A percentile compares a stretch with the other conserved stretches of the same genome.
Evolutionary conservation across 2,113 vertebrate species (phyloP).

Genomic region (Salvator merianae): DNA sequence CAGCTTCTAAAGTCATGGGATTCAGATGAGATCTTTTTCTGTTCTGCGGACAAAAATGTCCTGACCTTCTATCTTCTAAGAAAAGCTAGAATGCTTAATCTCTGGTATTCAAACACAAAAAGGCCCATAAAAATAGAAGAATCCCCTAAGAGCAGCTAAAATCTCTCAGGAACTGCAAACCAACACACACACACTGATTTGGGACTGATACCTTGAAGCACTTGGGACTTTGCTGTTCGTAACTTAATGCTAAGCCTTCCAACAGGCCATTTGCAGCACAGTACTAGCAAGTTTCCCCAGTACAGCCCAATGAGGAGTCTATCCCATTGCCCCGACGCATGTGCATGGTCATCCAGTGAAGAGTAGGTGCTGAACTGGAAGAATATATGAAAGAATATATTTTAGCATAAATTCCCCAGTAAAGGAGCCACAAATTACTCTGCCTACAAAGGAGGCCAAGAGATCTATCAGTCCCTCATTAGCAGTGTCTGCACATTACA

Average conservation of each 20-base stretch:
- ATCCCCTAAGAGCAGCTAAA: background rate
- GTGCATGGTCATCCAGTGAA: background rate
- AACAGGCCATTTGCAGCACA: background rate
- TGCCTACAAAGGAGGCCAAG: background rate
- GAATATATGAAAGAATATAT: background rate
- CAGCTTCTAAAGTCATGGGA: background rate
- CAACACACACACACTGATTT: background rate
- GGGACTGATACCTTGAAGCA: background rate
- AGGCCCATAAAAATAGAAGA: background rate
- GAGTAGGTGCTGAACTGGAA: background rate
- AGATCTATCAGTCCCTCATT: background rate
- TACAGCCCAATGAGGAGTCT: background rate
- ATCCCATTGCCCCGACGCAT: background rate
- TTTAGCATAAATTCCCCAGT: background rate
- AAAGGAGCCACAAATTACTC: background rate
- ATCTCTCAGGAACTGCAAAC: background rate
- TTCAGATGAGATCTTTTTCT: background rate
- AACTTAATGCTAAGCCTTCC: background rate
- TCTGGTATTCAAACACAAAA: background rate
- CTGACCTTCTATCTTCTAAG: background rate
- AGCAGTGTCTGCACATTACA: background rate
- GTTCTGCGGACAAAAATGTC: background rate
- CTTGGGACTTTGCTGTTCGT: background rate
- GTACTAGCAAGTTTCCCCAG: background rate
- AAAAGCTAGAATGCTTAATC: slow-evolving; percentile 2